Base-by-base conservation (phyloP, 2,113 vertebrate genomes). In the Desmodus rotundus region DNA sequence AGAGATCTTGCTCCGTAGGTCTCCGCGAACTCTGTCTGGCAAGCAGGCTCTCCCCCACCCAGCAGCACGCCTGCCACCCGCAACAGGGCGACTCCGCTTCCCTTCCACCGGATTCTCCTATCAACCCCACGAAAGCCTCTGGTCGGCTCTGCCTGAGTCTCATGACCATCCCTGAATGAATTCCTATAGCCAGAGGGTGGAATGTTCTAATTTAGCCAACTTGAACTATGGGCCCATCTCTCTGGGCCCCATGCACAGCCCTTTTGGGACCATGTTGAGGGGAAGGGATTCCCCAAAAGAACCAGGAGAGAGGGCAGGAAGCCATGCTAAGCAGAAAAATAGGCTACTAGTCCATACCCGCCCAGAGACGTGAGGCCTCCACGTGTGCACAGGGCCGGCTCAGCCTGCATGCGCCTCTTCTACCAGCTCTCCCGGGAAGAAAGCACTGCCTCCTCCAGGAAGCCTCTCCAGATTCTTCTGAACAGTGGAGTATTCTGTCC, bases 301-400 rank as follows among this genome's bases (percentile, higher is more conserved):
- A 47, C 22, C 19, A 22, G n/a, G 63, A 54, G 38, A 78, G 50
- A 50, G 4, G 76, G 7, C 52, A 43, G 54, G n/a, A 78, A 47
- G 31, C 31, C 19, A 2, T 43, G 36, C 26, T 22, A 65, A 82
- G 33, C 65, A 41, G 33, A 33, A 24, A 36, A 83, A n/a, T 7
- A 10, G 2, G 16, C 31, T 2, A 0, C 77, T 11, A 5, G n/a
- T 33, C 17, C 16, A 47, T n/a, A 52, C 20, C 12, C 41, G 11
- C 45, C 36, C 5, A 0, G 12, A 19, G 0, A 19, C 7, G 11
- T 17, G 1, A 13, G n/a, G 45, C 9, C n/a, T 67, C 14, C n/a
- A 1, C 13, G 2, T 15, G 3, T 31, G 52, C 50, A 41, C 58
- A 56, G 56, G 13, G 19, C 5, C 43, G 12, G 45, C 38, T 54